A percentile compares a stretch with the other conserved stretches of the same genome.
Conservation (phyloP, 1,140 invertebrate species). For the Physella acuta region DNA sequence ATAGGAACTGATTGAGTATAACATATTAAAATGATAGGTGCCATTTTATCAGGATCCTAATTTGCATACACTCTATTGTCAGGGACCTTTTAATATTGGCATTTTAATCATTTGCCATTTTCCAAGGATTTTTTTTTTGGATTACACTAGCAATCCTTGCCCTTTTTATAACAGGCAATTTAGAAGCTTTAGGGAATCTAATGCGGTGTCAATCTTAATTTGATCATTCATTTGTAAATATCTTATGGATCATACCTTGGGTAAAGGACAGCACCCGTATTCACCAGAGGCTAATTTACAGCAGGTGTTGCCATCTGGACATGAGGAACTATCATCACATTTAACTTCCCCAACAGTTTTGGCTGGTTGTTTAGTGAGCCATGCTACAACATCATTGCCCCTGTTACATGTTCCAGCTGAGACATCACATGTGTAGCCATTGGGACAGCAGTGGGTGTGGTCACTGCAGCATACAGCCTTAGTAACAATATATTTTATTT, state of each 20-base stretch:
- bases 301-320: constrained; percentile 57
- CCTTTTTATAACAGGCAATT: no score
- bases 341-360: constrained; percentile 27
- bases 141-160: no score
- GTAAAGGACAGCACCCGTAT: constrained; percentile 59
- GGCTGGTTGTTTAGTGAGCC: constrained; percentile 31
- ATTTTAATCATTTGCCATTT: no score
- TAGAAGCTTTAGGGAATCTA: no score
- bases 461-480: constrained; percentile 39
- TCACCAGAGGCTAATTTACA: constrained; percentile 48
- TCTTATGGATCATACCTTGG: constrained; percentile 41
- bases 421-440: constrained; percentile 41
- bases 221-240: no score
- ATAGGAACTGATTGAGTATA: no score
- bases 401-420: constrained; percentile 21
- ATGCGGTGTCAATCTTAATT: no score
- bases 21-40: no score
- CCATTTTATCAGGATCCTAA: no score
- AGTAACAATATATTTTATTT: background rate
- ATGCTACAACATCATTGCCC: constrained; percentile 20
- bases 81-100: no score
- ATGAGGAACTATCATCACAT: constrained; percentile 48
- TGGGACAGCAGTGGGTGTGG: constrained; percentile 45
- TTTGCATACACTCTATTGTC: no score
- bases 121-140: no score